Percentiles rank a stretch among this genome's conserved stretches.
Evolutionary conservation across 2,113 vertebrate genomes (phyloP).

Genomic region (Girardinichthys multiradiatus): DNA sequence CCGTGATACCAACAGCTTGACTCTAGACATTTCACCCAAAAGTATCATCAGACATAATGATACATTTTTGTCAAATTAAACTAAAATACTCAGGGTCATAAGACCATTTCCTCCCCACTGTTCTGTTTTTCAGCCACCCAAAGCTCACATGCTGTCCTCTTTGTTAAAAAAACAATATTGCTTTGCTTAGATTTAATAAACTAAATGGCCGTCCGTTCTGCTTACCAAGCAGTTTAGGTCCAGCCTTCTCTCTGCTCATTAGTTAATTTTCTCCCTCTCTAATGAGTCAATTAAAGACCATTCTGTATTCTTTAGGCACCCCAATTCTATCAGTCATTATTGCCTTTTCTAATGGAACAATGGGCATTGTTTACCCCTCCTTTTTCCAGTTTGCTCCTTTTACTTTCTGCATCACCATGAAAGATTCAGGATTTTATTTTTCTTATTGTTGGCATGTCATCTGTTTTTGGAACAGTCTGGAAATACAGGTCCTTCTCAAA

Average conservation of each 20-base stretch:
- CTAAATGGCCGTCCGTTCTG: constrained; percentile 68
- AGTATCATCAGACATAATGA: constrained; percentile 10
- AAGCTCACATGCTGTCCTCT: constrained; percentile 30
- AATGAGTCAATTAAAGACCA: constrained; percentile 80
- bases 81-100: not conserved
- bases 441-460: not conserved
- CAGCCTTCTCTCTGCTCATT: constrained; percentile 68
- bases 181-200: constrained; percentile 69
- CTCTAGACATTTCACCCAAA: not conserved
- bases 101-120: constrained; percentile 1
- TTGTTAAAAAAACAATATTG: constrained; percentile 52
- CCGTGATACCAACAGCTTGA: not conserved
- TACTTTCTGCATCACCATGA: constrained; percentile 22
- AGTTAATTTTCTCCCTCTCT: constrained; percentile 73
- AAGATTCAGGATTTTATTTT: constrained; percentile 16
- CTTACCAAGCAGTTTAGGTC: constrained; percentile 71
- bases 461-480: not conserved
- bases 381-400: constrained; percentile 2
- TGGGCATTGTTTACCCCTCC: constrained; percentile 60
- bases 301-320: constrained; percentile 76
- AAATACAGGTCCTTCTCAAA: no score
- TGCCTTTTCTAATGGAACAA: constrained; percentile 73
- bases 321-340: constrained; percentile 76
- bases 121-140: constrained; percentile 16
- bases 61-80: constrained; percentile 16